phyloP scores from a whole-genome alignment of 2,888 invertebrate species.

The Nycteola revayana region DNA sequence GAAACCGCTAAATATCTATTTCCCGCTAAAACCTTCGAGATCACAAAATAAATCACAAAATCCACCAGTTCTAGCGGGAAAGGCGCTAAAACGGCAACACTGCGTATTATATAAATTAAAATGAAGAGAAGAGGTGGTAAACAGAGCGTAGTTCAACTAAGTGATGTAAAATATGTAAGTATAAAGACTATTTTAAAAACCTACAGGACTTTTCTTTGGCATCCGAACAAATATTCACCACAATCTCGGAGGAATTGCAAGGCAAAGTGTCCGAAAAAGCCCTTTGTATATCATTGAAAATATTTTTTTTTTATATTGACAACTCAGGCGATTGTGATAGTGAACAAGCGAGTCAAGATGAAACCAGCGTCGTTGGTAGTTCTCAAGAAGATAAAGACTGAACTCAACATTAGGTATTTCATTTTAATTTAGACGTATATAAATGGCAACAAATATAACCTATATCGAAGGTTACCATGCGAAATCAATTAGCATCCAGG shows the following conservation, averaged over 20 bases:
- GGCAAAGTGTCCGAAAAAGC: conserved; percentile 1
- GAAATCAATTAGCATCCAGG: conserved; percentile 1
- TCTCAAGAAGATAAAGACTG: not conserved
- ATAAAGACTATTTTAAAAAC: conserved; percentile 1
- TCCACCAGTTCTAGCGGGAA: no score
- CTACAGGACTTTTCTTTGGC: not conserved
- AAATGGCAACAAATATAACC: conserved; percentile 5
- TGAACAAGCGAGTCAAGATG: not conserved
- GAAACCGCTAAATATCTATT: no score
- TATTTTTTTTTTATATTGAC: conserved; percentile 1
- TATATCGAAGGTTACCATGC: conserved; percentile 1
- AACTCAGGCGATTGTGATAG: not conserved
- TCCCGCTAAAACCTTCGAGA: no score
- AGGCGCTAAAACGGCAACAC: no score
- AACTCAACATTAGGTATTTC: not conserved
- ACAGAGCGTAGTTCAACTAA: not conserved
- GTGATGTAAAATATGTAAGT: conserved; percentile 1
- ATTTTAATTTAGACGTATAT: conserved; percentile 2
- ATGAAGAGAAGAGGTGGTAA: conserved; percentile 1
- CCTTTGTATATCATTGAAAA: conserved; percentile 1
- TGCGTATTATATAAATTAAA: not conserved
- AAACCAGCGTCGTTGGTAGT: not conserved
- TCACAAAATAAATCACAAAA: no score
- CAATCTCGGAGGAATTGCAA: conserved; percentile 1
- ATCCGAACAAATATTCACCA: not conserved